phyloP scores from a whole-genome alignment of 37 sponge, comb jelly and placozoan species.

The Cliona cf. orientalis region DNA sequence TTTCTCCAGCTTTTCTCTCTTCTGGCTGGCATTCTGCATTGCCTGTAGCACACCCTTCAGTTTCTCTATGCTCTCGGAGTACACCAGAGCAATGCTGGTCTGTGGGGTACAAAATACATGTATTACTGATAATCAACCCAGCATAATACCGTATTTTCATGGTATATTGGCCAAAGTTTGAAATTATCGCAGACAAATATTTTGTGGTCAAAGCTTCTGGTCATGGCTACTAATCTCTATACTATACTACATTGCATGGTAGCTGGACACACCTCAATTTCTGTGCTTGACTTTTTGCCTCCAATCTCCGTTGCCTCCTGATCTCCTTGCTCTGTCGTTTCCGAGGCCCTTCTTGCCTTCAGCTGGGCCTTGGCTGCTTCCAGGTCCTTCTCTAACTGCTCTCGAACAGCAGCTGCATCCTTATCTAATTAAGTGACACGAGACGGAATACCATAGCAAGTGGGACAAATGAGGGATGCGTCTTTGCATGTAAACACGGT shows the following conservation, averaged over 20 bases:
- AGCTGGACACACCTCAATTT: constrained; percentile 1
- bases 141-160: not conserved
- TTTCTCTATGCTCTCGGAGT: constrained; percentile 68
- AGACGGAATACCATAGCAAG: too few species aligned
- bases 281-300: not conserved
- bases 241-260: not conserved
- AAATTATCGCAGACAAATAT: not conserved
- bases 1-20: constrained; percentile 71
- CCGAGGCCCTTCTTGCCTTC: constrained; percentile 14
- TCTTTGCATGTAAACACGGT: too few species aligned
- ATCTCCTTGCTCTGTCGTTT: not conserved
- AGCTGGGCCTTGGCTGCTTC: constrained; percentile 34
- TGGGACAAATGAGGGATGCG: too few species aligned
- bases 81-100: constrained; percentile 24
- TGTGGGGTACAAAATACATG: not conserved
- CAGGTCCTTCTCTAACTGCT: constrained; percentile 67
- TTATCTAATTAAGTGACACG: constrained; percentile 31
- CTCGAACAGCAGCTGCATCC: constrained; percentile 40
- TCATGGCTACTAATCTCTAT: not conserved
- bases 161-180: not conserved
- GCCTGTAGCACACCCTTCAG: constrained; percentile 35
- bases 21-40: constrained; percentile 55
- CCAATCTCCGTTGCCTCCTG: not conserved
- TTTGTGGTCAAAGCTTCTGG: not conserved
- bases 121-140: not conserved